Evolutionary conservation across 2,113 vertebrate genomes (phyloP).

Genomic region (Orcinus orca): DNA sequence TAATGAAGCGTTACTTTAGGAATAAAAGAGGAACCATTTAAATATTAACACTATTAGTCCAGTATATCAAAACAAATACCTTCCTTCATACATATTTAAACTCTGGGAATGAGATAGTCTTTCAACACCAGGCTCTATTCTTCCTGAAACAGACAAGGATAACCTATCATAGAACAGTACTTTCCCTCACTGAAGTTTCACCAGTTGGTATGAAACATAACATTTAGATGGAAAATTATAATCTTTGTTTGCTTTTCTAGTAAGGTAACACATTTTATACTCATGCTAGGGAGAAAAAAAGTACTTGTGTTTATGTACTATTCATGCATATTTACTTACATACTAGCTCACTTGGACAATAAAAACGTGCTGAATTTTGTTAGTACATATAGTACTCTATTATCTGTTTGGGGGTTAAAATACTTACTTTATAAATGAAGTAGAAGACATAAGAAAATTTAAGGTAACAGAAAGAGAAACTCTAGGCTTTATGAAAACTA

Average conservation of each 20-base stretch:
- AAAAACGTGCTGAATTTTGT: neutral
- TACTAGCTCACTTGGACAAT: neutral
- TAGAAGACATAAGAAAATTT: neutral
- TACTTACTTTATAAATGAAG: neutral
- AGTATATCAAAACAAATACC: slow-evolving; percentile 51
- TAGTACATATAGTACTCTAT: neutral
- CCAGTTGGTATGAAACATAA: neutral
- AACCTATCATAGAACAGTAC: neutral
- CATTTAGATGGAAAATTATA: neutral
- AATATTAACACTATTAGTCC: slow-evolving; percentile 54
- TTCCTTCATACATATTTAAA: slow-evolving; percentile 61
- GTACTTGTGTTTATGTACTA: neutral
- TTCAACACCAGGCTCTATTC: neutral
- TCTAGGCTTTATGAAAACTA: neutral
- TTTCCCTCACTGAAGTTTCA: neutral
- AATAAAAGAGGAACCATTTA: slow-evolving; percentile 57
- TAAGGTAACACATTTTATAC: neutral
- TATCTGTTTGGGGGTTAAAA: neutral
- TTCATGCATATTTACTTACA: neutral
- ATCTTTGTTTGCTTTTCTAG: neutral
- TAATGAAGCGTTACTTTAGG: slow-evolving; percentile 48
- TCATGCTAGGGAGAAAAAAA: neutral
- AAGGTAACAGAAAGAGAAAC: neutral
- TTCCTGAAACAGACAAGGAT: neutral
- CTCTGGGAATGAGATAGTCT: neutral